Evolutionary conservation across 2,797 vertebrate genomes (phyloP), one percentile per base, ranked within the genome.

Genomic region (Podarcis siculus): DNA sequence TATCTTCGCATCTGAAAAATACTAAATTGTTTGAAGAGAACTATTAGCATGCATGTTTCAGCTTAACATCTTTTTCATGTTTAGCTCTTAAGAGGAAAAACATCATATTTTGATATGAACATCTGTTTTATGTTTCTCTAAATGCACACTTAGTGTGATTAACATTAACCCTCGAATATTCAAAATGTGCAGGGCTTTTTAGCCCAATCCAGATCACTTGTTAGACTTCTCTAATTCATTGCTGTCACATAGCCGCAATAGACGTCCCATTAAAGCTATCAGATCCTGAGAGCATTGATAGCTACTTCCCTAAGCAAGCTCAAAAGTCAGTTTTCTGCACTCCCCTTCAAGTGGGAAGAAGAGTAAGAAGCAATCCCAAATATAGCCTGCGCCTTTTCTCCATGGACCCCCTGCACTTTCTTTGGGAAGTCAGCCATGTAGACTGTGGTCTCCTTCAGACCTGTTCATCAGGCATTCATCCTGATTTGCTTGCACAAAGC

Each of bases 51-150:
- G 90, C 86, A 92, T 93, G 89, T 88, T 95, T 96, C 91, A 93
- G 55, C 91, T 96, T 94, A 90, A 93, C 87, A 93, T 95, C 92
- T 94, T 96, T 95, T 95, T 96, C 92, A 93, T 93, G 92, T 96
- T 95, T 93, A 89, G 91, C 79, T 96, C 79, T 94, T 89, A 87
- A 1, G 3, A 91, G 93, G 91, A 66, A 17, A 95, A 92, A 93
- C 91, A 95, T 79, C 85, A 91, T 93, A 95, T 96, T 95, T 95
- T 95, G 95, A 96, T 96, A 96, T n/a, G 89, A 90, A 96, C 94
- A 96, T 96, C 94, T 97, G 93, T 94, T 95, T 96, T 93, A 93
- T 95, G 92, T 95, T 97, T 96, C 95, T 92, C 91, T 95, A 94
- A 95, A 93, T 93, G 90, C 92, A 86, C 92, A 78, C 37, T 94